Evolutionary conservation across 2,797 vertebrate genomes (phyloP), one percentile per base, ranked within the genome.

Genomic region (Loriculus beryllinus): DNA sequence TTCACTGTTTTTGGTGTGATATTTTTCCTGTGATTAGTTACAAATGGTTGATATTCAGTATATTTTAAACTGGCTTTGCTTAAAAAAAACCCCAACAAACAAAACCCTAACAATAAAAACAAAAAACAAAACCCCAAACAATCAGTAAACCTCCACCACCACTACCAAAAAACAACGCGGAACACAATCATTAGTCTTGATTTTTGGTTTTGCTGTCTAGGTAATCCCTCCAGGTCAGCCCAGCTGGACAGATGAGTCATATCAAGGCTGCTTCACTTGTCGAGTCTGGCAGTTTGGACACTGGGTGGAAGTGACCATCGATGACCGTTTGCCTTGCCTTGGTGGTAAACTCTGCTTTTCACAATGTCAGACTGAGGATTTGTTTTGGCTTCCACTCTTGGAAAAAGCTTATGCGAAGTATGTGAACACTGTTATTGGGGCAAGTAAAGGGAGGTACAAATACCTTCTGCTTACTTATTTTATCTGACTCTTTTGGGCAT

Each of bases 351-450:
- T 98, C 70, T 99, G 99, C 96, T 99, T 99, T 97, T 99, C 99
- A 75, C 98, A 98, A 51, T 99, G 99, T 96, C 98, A 98, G 87
- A 98, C 97, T 28, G 98, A 98, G 63, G 96, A 97, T 72, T 98
- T 98, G 37, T 99, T 99, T 96, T 99, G 99, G 99, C 98, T 99
- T n/a, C 98, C 99, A 3, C 96, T 99, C 5, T 85, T 99, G 97
- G 99, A 99, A 97, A 99, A 99, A 95, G 99, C 98, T 35, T 99
- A 99, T 48, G 99, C 99, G 54, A 99, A 99, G 99, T 99, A 97
- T 54, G 98, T 97, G 56, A 31, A 47, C 3, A 0, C 31, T n/a
- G 29, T 28, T 69, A 3, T 3, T 35, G 43, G 26, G 52, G 35
- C 54, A 81, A 59, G 26, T 69, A 75, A 59, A 52, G 45, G 48